A percentile compares a stretch with the other conserved stretches of the same genome.
Conservation (phyloP, 2,113 vertebrate genomes). For the Istiophorus platypterus region DNA sequence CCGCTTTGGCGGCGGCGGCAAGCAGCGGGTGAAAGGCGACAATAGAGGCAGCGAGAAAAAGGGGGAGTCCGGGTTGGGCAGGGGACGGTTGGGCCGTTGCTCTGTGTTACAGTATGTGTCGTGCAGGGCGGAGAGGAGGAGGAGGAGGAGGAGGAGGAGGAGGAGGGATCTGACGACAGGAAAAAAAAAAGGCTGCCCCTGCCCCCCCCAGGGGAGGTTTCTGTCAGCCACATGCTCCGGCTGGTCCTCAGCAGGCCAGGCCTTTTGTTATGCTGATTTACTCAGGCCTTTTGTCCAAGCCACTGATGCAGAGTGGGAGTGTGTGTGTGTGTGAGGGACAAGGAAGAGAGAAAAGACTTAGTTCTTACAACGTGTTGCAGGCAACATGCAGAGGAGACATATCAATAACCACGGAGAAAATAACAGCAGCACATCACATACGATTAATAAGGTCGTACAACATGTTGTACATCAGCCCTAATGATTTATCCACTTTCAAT, state of each 20-base stretch:
- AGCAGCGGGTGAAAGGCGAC: conserved; percentile 40
- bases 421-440: background rate
- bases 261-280: conserved; percentile 91
- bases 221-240: conserved; percentile 75
- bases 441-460: too few species aligned
- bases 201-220: conserved; percentile 56
- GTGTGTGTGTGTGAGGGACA: conserved; percentile 18
- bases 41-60: conserved; percentile 31
- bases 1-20: conserved; percentile 13
- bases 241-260: conserved; percentile 70
- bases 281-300: conserved; percentile 71
- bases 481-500: too few species aligned
- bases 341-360: conserved; percentile 13
- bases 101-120: conserved; percentile 38
- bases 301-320: conserved; percentile 43
- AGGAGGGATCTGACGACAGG: conserved; percentile 54
- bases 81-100: conserved; percentile 34
- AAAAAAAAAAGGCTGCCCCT: too few species aligned
- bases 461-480: too few species aligned
- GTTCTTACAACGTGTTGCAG: conserved; percentile 8
- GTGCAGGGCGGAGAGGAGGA: conserved; percentile 24
- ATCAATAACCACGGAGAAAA: background rate
- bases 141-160: conserved; percentile 2
- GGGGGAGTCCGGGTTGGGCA: background rate
- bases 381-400: background rate